A percentile compares a stretch with the other conserved stretches of the same genome.
phyloP scores from a whole-genome alignment of 1,140 invertebrate species.

The Scaptomyza montana region DNA sequence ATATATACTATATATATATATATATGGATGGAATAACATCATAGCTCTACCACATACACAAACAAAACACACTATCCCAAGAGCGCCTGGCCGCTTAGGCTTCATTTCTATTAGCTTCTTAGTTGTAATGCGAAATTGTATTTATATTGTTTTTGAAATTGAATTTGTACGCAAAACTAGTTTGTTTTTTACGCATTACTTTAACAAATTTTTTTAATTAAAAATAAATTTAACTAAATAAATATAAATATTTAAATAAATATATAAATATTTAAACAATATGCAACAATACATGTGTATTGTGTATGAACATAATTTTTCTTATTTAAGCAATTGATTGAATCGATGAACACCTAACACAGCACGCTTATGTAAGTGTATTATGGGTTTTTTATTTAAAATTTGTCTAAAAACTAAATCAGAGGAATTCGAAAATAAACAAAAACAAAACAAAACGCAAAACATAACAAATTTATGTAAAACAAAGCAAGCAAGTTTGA shows the following conservation, averaged over 20 bases:
- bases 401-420: conserved; percentile 45
- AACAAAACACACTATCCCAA: conserved; percentile 13
- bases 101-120: conserved; percentile 43
- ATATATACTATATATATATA: not conserved
- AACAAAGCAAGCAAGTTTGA: conserved; percentile 55
- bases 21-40: not conserved
- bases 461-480: conserved; percentile 29
- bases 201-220: conserved; percentile 29
- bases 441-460: conserved; percentile 25
- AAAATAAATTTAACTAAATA: conserved; percentile 29
- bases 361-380: conserved; percentile 32
- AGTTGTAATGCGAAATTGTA: conserved; percentile 41
- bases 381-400: conserved; percentile 45
- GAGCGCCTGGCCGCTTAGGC: conserved; percentile 26
- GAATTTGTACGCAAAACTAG: conserved; percentile 44
- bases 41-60: conserved; percentile 11
- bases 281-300: conserved; percentile 28
- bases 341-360: conserved; percentile 19
- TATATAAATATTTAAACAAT: conserved; percentile 8
- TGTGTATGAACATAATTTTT: conserved; percentile 55
- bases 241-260: conserved; percentile 24
- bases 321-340: conserved; percentile 57
- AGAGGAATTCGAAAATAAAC: conserved; percentile 28
- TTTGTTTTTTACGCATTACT: conserved; percentile 60
- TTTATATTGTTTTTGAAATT: conserved; percentile 61